These are phyloP conservation scores for Eupsilia transversa DNA, from an alignment of 2,888 invertebrate species.

Conservation along the genomic window DNA sequence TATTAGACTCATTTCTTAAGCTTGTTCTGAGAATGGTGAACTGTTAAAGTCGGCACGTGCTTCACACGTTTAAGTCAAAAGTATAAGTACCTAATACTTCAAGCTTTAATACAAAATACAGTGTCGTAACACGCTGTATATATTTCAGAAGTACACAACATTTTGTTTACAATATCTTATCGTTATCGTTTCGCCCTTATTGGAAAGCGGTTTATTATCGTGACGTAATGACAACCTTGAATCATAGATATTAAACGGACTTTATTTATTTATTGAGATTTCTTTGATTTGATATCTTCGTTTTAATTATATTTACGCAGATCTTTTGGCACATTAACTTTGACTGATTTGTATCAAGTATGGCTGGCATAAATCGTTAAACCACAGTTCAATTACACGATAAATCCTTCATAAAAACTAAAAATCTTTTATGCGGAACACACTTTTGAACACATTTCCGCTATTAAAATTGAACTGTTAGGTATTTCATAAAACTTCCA, in stretches of 20 bases:
- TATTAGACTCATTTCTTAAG: conserved; percentile 38
- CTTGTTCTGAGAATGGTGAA: conserved; percentile 35
- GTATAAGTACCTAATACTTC: conserved; percentile 24
- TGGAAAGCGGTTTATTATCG: conserved; percentile 29
- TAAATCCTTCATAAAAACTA: background rate
- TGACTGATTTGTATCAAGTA: conserved; percentile 36
- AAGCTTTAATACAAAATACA: conserved; percentile 16
- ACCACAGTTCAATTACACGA: conserved; percentile 8
- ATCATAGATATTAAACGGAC: conserved; percentile 23
- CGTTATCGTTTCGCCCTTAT: conserved; percentile 12
- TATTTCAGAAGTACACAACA: conserved; percentile 16
- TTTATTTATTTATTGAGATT: conserved; percentile 39
- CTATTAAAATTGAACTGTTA: background rate
- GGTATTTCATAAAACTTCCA: conserved; percentile 10
- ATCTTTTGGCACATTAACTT: conserved; percentile 44
- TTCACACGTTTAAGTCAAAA: conserved; percentile 14
- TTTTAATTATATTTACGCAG: conserved; percentile 37
- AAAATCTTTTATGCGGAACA: background rate
- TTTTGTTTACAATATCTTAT: conserved; percentile 31
- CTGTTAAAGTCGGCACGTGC: conserved; percentile 12
- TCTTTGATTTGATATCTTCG: conserved; percentile 17
- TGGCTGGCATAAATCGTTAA: conserved; percentile 25
- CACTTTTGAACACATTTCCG: background rate
- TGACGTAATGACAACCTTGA: conserved; percentile 24
- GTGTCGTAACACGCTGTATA: conserved; percentile 19